Evolutionary conservation across 2,797 vertebrate genomes (phyloP), one percentile per base, ranked within the genome.

Genomic region (Hipposideros larvatus): DNA sequence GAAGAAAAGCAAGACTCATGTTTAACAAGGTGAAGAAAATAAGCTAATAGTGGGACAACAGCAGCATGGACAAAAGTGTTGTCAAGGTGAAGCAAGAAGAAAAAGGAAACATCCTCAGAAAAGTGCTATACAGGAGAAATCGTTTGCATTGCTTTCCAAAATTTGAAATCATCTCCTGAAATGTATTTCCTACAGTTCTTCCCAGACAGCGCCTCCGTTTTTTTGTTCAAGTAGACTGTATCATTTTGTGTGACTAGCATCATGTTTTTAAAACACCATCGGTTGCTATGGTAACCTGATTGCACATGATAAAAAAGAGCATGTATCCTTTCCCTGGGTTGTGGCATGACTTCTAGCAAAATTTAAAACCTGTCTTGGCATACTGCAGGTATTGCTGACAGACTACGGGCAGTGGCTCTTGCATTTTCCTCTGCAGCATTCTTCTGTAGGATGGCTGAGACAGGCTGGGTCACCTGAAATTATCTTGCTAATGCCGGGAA

Each of bases 201-300:
- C 90, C 53, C 70, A 87, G 26, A 90, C 34, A 89, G 1, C 92
- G 9, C 18, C 24, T 93, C 66, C 24, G 5, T 11, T 63, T 84
- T 79, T 95, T 96, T 93, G 24, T 92, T 95, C 5, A 1, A 80
- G 70, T 83, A 92, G 51, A 80, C 55, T 79, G 82, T 75, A 88
- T 89, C 71, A 91, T 43, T 82, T 94, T 84, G 37, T 90, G 46
- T 80, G 63, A 91, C 53, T 88, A 90, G 79, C 59, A 28, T 28
- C 61, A 66, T 79, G 91, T 87, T 97, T 96, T 95, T 77, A 83
- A 96, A 94, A 87, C 57, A 80, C 2, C 13, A 15, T 80, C 80
- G 51, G 94, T 96, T 97, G 90, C 86, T 91, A 80, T 74, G 68
- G 88, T 37, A 43, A 96, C 87, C 53, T 89, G 89, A 96, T 87